phyloP scores from a whole-genome alignment of 1,140 invertebrate species.

The Grapholita molesta region DNA sequence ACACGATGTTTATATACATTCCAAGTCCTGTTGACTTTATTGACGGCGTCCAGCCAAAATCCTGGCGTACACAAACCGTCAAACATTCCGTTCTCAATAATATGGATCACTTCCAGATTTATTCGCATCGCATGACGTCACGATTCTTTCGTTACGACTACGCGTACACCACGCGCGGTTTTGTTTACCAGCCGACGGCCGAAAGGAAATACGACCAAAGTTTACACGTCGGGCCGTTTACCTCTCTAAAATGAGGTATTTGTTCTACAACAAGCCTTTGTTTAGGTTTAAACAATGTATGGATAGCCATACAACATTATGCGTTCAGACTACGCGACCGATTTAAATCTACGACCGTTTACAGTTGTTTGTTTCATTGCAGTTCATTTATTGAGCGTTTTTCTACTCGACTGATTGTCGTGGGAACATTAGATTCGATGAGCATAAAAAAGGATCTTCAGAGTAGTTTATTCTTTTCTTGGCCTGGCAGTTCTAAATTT shows the following conservation, averaged over 20 bases:
- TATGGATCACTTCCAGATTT: slow-evolving; percentile 1
- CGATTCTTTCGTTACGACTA: slow-evolving; percentile 20
- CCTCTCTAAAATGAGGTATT: slow-evolving; percentile 66
- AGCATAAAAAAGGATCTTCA: not conserved
- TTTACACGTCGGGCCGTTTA: slow-evolving; percentile 67
- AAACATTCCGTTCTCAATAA: not conserved
- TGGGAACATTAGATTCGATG: not conserved
- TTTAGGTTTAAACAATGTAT: slow-evolving; percentile 27
- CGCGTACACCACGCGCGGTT: slow-evolving; percentile 26
- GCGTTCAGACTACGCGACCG: slow-evolving; percentile 7
- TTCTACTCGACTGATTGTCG: not conserved
- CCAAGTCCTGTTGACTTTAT: not conserved
- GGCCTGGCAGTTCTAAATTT: not conserved
- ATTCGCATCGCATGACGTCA: slow-evolving; percentile 3
- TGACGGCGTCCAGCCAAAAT: not conserved
- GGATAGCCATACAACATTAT: slow-evolving; percentile 12
- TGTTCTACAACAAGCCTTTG: slow-evolving; percentile 55
- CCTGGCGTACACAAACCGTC: not conserved
- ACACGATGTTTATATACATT: too few species aligned
- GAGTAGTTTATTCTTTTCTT: not conserved
- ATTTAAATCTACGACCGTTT: not conserved
- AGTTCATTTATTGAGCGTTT: not conserved
- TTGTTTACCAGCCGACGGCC: slow-evolving; percentile 66
- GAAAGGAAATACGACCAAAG: slow-evolving; percentile 57
- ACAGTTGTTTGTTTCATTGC: not conserved